A percentile compares a stretch with the other conserved stretches of the same genome.
phyloP scores from a whole-genome alignment of 2,888 invertebrate genomes.

The Heteromyza rotundicornis region DNA sequence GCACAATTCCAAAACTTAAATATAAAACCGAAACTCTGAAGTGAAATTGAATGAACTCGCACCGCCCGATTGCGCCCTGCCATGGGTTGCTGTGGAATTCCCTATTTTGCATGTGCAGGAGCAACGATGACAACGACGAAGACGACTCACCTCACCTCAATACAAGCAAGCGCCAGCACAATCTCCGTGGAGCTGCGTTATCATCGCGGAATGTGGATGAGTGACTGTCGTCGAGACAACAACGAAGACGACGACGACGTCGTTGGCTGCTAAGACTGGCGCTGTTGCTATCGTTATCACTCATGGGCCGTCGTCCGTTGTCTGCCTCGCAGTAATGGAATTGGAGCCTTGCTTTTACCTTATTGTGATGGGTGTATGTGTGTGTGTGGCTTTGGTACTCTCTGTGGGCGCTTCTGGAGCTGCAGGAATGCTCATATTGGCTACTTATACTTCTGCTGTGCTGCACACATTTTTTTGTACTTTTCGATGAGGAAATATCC shows the following conservation, averaged over 20 bases:
- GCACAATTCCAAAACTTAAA: neutral
- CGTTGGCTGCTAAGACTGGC: neutral
- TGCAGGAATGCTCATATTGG: no score
- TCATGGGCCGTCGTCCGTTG: neutral
- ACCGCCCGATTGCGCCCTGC: neutral
- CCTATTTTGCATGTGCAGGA: slow-evolving; percentile 1
- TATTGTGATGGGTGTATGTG: no score
- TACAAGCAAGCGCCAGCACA: neutral
- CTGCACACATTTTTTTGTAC: no score
- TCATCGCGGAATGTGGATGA: neutral
- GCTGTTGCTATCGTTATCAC: slow-evolving; percentile 2
- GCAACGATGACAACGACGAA: neutral
- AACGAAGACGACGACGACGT: neutral
- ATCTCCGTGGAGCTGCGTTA: neutral
- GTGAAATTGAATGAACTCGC: neutral
- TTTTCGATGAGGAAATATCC: no score
- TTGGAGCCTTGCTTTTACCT: neutral
- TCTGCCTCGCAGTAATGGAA: neutral
- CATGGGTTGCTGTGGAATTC: no score
- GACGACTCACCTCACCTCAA: neutral
- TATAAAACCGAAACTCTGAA: neutral
- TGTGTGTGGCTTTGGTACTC: no score
- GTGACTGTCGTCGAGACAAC: neutral
- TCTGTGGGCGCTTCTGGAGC: no score
- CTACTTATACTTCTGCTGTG: no score